phyloP scores from a whole-genome alignment of 2,113 vertebrate genomes.

The Rhipidura dahli region DNA sequence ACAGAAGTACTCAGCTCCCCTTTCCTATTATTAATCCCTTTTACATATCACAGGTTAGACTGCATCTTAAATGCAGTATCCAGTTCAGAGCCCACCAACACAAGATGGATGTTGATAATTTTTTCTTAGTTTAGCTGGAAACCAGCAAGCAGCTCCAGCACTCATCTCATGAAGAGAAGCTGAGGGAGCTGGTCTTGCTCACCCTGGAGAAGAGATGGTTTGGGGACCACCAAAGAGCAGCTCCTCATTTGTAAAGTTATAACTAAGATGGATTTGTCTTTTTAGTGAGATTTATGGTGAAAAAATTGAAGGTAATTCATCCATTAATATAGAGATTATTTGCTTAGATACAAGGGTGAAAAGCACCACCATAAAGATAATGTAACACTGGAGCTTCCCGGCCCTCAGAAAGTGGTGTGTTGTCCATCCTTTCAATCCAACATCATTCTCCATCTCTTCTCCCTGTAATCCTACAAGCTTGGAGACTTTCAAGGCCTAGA shows the following conservation, averaged over 20 bases:
- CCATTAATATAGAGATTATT: background rate
- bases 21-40: background rate
- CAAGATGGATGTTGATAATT: background rate
- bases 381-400: background rate
- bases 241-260: background rate
- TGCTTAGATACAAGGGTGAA: background rate
- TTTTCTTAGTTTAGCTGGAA: background rate
- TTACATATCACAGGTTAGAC: background rate
- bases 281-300: background rate
- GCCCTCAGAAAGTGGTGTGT: fast-evolving
- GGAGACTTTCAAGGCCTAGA: background rate
- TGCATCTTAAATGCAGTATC: background rate
- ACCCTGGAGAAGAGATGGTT: fast-evolving
- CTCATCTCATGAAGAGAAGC: background rate
- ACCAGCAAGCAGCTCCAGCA: background rate
- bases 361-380: background rate
- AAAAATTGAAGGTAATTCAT: background rate
- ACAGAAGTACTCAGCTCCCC: background rate
- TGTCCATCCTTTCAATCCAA: background rate
- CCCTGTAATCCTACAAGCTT: background rate
- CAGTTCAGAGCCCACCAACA: background rate
- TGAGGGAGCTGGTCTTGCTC: background rate
- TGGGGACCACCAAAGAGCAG: background rate
- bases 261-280: background rate
- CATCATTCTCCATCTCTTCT: background rate